Base-by-base conservation (phyloP, 1,140 invertebrate genomes). In the Brachionus paranguensis region DNA sequence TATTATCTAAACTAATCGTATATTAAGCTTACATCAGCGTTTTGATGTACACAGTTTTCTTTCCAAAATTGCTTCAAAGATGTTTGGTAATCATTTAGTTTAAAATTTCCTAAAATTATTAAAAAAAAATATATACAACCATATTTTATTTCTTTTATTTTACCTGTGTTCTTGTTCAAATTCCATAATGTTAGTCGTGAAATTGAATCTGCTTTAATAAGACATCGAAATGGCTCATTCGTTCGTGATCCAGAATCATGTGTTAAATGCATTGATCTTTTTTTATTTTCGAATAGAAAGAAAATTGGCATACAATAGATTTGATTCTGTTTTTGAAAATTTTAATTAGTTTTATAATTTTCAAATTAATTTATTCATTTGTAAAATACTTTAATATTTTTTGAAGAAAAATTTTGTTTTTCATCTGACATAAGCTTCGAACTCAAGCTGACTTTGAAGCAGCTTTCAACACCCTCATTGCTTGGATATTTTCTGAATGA, bases 31-130 rank as follows among this genome's bases (percentile, higher is more conserved):
- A 60, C 53, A 24, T 60, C 53, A 10, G 7, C 20, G 7, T 20
- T 60, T 60, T 20, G 8, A 10, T 17, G 8, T 24, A 20, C 0
- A 95, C 96, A 53, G 97, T 90, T 86, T 94, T 94, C 8, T 95
- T 92, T 85, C 91, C 91, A 88, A 88, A 85, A 84, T 86, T 86
- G 86, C 88, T 88, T 84, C 86, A 85, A 11, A 85, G 87, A 79
- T 86, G 87, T 87, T 87, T 45, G 3, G 45, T 79, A 45, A 37
- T 83, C 29, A 50, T 29, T 20, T 68, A 17, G 33, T 72, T 55
- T 60, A 8, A 37, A 29, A 20, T 70, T 64, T 84, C 84, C 84
- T 43, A 45, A 0, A 45, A 27, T 85, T 85, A 65, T 91, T 85
- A 86, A 86, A 84, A 85, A n/a, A 79, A 87, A 79, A 27, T 68